Percentiles rank a stretch among this genome's conserved stretches.
Conservation (phyloP, 2,888 invertebrate species). For the Phaedon cochleariae region DNA sequence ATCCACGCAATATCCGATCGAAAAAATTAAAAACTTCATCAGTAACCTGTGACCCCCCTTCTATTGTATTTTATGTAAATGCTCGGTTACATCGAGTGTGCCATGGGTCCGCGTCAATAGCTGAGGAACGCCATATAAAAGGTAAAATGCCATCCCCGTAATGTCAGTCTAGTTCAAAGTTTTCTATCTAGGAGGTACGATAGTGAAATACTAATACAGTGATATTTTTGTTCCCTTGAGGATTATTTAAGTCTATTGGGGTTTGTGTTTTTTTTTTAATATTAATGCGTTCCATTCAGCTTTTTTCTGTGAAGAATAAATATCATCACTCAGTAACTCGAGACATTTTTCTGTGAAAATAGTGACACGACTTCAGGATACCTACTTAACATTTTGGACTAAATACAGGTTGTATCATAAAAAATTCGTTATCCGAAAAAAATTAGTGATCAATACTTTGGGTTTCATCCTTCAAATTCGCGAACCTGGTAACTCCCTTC, state of each 20-base stretch:
- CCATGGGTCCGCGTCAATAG: neutral
- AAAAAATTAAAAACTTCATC: neutral
- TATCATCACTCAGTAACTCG: too few relatives aligned
- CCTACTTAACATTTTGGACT: too few relatives aligned
- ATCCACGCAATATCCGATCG: neutral
- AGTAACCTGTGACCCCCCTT: constrained; percentile 12
- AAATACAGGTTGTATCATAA: too few relatives aligned
- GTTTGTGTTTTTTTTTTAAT: neutral
- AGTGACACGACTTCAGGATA: too few relatives aligned
- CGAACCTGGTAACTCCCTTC: too few relatives aligned
- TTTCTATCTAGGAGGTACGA: neutral
- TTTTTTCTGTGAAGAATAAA: too few relatives aligned
- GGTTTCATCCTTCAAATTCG: too few relatives aligned
- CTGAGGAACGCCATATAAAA: constrained; percentile 8
- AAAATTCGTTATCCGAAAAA: too few relatives aligned
- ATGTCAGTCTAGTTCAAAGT: neutral
- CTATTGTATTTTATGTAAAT: constrained; percentile 19
- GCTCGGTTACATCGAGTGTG: neutral
- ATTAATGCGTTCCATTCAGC: too few relatives aligned
- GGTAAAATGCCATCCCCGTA: neutral
- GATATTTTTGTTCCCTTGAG: neutral
- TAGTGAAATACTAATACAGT: neutral
- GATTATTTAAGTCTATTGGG: neutral
- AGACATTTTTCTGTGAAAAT: too few relatives aligned
- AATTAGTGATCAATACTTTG: too few relatives aligned